Conservation (phyloP, 1,140 invertebrate genomes). For the Zaprionus lachaisei region DNA sequence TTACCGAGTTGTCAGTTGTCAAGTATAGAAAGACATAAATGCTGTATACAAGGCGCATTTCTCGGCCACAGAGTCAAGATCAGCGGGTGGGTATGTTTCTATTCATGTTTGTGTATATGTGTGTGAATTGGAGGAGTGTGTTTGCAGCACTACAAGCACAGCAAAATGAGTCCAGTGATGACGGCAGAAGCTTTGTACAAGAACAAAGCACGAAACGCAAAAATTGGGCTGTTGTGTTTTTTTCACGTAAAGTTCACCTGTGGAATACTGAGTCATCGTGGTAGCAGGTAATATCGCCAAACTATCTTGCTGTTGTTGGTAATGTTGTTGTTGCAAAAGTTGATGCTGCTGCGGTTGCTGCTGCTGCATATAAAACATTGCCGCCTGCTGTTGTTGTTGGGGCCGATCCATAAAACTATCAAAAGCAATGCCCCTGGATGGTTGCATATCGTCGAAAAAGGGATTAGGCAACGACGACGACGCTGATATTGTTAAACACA, state of each 20-base stretch:
- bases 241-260: constrained; percentile 63
- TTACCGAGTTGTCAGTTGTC: not conserved
- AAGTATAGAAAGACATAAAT: constrained; percentile 10
- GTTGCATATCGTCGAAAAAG: constrained; percentile 74
- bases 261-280: constrained; percentile 57
- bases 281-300: constrained; percentile 43
- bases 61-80: not conserved
- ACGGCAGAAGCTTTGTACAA: constrained; percentile 65
- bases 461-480: constrained; percentile 70
- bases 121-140: constrained; percentile 14
- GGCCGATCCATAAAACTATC: constrained; percentile 54
- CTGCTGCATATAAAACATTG: constrained; percentile 55
- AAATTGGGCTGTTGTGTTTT: constrained; percentile 37
- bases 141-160: constrained; percentile 61
- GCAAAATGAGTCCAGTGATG: constrained; percentile 35
- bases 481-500: constrained; percentile 57
- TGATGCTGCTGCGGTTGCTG: constrained; percentile 42
- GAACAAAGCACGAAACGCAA: constrained; percentile 59
- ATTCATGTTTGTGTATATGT: constrained; percentile 4
- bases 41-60: constrained; percentile 6
- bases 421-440: constrained; percentile 33
- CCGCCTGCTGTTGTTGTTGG: constrained; percentile 22
- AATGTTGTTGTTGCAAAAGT: constrained; percentile 32
- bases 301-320: constrained; percentile 42
- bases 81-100: constrained; percentile 11